These are phyloP conservation scores for Thryonomys swinderianus DNA, from an alignment of 2,113 vertebrate species.

Conservation along the genomic window DNA sequence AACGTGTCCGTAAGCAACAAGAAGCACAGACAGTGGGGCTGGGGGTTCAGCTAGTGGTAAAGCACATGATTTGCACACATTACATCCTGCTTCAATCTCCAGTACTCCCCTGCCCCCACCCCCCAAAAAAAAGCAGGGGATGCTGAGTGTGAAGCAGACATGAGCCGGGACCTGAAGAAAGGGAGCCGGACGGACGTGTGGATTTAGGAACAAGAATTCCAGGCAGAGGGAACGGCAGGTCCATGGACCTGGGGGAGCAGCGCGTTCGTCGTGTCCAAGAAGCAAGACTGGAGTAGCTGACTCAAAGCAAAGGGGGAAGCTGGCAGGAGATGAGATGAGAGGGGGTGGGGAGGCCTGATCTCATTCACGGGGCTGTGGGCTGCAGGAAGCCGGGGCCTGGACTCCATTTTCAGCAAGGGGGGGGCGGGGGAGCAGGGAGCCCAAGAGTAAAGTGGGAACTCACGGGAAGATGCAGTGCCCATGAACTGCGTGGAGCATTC, in stretches of 20 bases:
- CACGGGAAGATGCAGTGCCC: background rate
- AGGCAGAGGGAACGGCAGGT: background rate
- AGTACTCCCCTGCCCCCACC: too few relatives aligned
- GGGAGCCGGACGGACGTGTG: background rate
- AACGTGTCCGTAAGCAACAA: background rate
- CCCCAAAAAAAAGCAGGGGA: accelerated
- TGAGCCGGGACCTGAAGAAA: background rate
- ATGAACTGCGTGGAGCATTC: background rate
- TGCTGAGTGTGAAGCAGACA: background rate
- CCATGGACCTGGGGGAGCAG: background rate
- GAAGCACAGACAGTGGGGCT: background rate
- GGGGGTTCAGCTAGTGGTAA: background rate
- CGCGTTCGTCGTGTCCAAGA: background rate
- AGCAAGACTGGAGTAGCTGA: background rate
- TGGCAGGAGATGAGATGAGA: background rate
- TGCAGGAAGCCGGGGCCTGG: background rate
- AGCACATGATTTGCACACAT: background rate
- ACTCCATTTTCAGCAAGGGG: background rate
- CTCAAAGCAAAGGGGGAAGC: background rate
- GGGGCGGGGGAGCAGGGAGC: background rate
- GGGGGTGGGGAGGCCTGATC: background rate
- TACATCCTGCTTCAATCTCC: background rate
- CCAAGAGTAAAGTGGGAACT: background rate
- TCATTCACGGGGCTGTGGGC: background rate
- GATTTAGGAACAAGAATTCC: background rate